phyloP scores from a whole-genome alignment of 2,113 vertebrate species.

The Nothocercus julius region DNA sequence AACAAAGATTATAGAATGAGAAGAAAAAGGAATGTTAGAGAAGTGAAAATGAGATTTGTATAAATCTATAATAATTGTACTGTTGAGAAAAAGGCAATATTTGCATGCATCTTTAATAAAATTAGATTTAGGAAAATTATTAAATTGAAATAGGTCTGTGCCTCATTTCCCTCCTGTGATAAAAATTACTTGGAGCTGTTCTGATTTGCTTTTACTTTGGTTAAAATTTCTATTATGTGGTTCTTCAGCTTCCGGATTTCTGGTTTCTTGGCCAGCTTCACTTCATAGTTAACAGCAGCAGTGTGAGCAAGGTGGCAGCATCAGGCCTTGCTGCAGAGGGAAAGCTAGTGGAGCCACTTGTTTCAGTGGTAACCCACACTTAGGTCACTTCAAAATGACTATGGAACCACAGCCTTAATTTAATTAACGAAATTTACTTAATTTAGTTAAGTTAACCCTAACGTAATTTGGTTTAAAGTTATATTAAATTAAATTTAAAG shows the following conservation, averaged over 20 bases:
- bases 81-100: background rate
- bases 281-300: background rate
- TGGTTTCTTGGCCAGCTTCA: background rate
- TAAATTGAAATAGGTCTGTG: background rate
- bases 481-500: background rate
- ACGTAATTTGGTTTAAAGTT: background rate
- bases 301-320: background rate
- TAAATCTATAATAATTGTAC: background rate
- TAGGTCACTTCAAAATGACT: background rate
- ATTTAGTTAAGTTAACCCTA: background rate
- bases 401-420: background rate
- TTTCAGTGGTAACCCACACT: background rate
- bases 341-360: fast-evolving
- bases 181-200: background rate
- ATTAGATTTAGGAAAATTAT: background rate
- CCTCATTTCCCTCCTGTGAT: background rate
- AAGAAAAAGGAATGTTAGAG: background rate
- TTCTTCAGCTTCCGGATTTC: background rate
- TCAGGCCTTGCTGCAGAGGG: background rate
- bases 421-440: background rate
- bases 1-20: background rate
- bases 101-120: background rate
- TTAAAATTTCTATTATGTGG: fast-evolving
- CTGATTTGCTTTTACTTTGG: background rate
- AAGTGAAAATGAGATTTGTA: background rate